Conservation (phyloP, 2,888 invertebrate genomes). For the Catocala fraxini region DNA sequence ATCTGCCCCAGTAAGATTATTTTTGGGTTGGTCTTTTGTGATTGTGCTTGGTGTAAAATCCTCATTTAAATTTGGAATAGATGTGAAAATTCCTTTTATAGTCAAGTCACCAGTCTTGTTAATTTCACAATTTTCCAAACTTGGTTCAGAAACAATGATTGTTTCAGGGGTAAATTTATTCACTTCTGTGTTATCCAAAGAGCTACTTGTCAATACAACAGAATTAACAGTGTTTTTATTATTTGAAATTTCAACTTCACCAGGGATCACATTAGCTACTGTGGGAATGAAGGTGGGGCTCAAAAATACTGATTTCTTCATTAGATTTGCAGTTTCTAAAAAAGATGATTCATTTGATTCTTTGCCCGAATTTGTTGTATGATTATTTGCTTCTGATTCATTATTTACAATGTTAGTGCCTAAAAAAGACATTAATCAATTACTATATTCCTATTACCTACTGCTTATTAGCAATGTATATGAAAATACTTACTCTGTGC, state of each 20-base stretch:
- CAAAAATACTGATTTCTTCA: slow-evolving; percentile 77
- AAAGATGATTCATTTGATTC: slow-evolving; percentile 62
- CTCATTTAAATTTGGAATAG: slow-evolving; percentile 1
- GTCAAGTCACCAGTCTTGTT: slow-evolving; percentile 2
- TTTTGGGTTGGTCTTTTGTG: too few relatives aligned
- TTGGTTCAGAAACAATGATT: slow-evolving; percentile 2
- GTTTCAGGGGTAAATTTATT: background rate
- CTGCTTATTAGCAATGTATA: background rate
- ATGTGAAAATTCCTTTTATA: slow-evolving; percentile 13
- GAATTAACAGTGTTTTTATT: slow-evolving; percentile 18
- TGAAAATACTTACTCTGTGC: slow-evolving; percentile 35
- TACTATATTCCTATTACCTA: background rate
- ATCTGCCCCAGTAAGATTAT: too few relatives aligned
- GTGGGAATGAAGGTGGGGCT: slow-evolving; percentile 74
- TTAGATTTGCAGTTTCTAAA: slow-evolving; percentile 76
- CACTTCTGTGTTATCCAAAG: slow-evolving; percentile 11
- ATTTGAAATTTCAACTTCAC: slow-evolving; percentile 57
- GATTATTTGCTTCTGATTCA: slow-evolving; percentile 18
- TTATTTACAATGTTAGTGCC: slow-evolving; percentile 22
- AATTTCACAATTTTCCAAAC: slow-evolving; percentile 8
- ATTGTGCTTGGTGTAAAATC: too few relatives aligned
- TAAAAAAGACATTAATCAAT: slow-evolving; percentile 18
- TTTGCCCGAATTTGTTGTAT: slow-evolving; percentile 3
- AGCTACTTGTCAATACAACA: slow-evolving; percentile 1
- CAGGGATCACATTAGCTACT: slow-evolving; percentile 51